phyloP scores from a whole-genome alignment of 2,113 vertebrate genomes.

The Oplegnathus fasciatus region DNA sequence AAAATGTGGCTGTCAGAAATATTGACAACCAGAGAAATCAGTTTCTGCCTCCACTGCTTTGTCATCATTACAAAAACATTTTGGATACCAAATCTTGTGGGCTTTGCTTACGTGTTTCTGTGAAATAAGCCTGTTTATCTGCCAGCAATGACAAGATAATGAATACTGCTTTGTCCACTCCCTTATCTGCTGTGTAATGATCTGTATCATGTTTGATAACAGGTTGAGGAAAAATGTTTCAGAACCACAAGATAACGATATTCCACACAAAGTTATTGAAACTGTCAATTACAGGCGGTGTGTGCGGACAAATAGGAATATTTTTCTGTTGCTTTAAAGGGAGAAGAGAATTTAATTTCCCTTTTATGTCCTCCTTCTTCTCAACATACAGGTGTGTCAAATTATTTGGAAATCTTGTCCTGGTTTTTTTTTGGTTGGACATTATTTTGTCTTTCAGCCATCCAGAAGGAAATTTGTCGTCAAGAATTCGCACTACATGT shows the following conservation, averaged over 20 bases:
- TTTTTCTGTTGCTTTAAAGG: constrained; percentile 32
- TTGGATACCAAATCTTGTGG: constrained; percentile 14
- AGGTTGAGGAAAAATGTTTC: constrained; percentile 45
- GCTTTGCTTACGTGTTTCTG: constrained; percentile 60
- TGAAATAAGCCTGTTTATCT: constrained; percentile 80
- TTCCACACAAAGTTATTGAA: constrained; percentile 42
- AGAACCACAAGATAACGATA: constrained; percentile 39
- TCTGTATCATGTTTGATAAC: constrained; percentile 76
- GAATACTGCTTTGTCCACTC: constrained; percentile 72
- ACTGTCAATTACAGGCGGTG: constrained; percentile 30
- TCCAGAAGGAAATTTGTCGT: not conserved
- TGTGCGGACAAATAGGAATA: not conserved
- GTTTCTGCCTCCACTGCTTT: not conserved
- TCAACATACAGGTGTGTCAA: constrained; percentile 7
- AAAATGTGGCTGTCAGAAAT: constrained; percentile 30
- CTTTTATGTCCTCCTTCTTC: not conserved
- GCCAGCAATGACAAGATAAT: constrained; percentile 82
- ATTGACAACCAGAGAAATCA: constrained; percentile 23
- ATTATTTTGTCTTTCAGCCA: constrained; percentile 8
- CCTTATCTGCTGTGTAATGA: constrained; percentile 75
- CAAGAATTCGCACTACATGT: not conserved
- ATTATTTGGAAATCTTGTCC: not conserved
- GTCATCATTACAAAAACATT: constrained; percentile 37
- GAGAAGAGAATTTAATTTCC: constrained; percentile 7
- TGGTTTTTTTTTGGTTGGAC: not conserved